Conservation (phyloP, 2,888 invertebrate species). For the Xiphydria camelus region DNA sequence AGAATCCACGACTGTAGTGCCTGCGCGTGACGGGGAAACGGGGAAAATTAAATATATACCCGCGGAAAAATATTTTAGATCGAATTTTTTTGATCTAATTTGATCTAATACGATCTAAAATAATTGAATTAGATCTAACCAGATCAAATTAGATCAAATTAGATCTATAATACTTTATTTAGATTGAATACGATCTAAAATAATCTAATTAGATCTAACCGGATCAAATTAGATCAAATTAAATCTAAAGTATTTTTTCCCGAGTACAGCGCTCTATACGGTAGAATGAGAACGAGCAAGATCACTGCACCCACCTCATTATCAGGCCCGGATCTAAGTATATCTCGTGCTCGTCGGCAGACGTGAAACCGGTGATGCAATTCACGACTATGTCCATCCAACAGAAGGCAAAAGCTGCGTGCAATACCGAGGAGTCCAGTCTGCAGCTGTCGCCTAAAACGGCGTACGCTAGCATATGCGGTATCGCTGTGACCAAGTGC, state of each 20-base stretch:
- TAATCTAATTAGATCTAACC: background rate
- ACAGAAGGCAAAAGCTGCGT: conserved; percentile 35
- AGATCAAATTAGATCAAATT: background rate
- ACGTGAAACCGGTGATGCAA: conserved; percentile 47
- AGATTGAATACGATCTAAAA: background rate
- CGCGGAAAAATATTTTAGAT: no score
- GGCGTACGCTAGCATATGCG: conserved; percentile 36
- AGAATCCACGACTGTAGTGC: conserved; percentile 45
- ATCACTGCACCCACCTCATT: conserved; percentile 25
- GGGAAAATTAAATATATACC: no score
- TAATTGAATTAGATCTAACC: background rate
- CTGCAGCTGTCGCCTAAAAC: conserved; percentile 27
- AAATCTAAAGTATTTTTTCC: no score
- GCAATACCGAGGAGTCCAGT: conserved; percentile 17
- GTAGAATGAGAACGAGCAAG: no score
- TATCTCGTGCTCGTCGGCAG: conserved; percentile 37
- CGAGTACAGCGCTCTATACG: no score
- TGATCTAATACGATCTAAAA: no score
- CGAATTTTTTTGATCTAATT: no score
- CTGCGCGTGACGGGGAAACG: conserved; percentile 34
- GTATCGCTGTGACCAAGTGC: conserved; percentile 38
- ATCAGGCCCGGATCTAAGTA: conserved; percentile 36
- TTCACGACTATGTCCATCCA: conserved; percentile 43
- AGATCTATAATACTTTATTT: background rate
- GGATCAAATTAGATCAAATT: background rate